Evolutionary conservation across 2,888 invertebrate species (phyloP), one percentile per base, ranked within the genome.

Genomic region (Agriopis leucophaearia): DNA sequence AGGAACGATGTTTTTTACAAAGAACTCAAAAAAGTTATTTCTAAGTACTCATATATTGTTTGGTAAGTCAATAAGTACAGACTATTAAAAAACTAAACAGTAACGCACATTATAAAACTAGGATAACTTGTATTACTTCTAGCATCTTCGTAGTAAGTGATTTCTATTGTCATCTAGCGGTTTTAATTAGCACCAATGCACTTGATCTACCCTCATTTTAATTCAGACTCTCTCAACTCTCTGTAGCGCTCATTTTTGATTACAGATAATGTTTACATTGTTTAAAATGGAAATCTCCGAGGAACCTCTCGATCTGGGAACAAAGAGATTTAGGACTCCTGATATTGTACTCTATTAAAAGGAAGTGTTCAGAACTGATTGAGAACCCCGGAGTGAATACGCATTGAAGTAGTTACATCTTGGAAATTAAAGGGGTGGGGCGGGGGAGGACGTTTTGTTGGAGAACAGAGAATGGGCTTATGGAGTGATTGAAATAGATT

Each of bases 241-340:
- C 4, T 6, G 12, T 51, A 61, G 45, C 8, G 56, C 35, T 12
- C 1, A 52, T 44, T 55, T 61, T 51, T 1, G 15, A n/a, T 38
- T 45, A 44, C 42, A 64, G 60, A 54, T 52, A 44, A 47, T 48
- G 38, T 60, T 52, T n/a, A 60, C 60, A 69, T 69, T 64, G 68
- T 69, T 56, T 69, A 51, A 62, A 66, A 69, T 67, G 69, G 69
- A 58, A 71, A 65, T 67, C 67, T 66, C 69, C 5, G 27, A 48
- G 67, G 64, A 65, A 52, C 38, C 55, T 62, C 68, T 16, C 62
- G 40, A 64, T 36, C 27, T 27, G 27, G 16, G 59, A 71, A 73
- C 73, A 73, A 73, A 71, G 73, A 73, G 71, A 71, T 73, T 69
- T 52, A 44, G 67, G 67, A 69, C 69, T 57, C 40, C 47, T 59